These are phyloP conservation scores for Nothobranchius kuhntae DNA, from an alignment of 2,113 vertebrate genomes.

Conservation along the genomic window DNA sequence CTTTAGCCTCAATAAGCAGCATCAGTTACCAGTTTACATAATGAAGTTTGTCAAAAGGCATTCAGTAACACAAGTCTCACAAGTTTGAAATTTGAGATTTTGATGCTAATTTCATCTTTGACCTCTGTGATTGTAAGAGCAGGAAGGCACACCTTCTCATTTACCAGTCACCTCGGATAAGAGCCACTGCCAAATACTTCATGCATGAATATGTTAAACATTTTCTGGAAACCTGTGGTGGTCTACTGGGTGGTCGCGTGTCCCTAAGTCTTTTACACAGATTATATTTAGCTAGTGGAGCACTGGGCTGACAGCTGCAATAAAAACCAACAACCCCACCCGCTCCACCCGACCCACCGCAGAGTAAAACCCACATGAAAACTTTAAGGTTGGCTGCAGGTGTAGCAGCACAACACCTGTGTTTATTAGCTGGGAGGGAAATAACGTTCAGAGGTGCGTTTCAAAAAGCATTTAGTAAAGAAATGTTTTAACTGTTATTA, in stretches of 20 bases:
- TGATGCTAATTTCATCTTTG: too few relatives aligned
- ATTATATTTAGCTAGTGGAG: constrained; percentile 45
- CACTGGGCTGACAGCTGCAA: constrained; percentile 51
- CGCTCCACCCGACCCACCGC: constrained; percentile 23
- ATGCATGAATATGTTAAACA: too few relatives aligned
- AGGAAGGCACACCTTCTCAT: too few relatives aligned
- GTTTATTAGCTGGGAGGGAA: background rate
- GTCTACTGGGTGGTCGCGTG: constrained; percentile 35
- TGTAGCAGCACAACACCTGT: constrained; percentile 7
- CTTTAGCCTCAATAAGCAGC: too few relatives aligned
- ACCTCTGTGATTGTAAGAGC: too few relatives aligned
- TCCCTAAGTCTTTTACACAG: constrained; percentile 25
- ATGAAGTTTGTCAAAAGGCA: too few relatives aligned
- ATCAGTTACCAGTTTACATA: too few relatives aligned
- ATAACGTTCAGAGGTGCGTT: background rate
- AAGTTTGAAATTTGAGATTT: too few relatives aligned
- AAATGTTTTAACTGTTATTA: background rate
- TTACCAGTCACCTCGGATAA: too few relatives aligned
- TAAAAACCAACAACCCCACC: constrained; percentile 23
- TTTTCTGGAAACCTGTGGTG: constrained; percentile 23
- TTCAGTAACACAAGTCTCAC: too few relatives aligned
- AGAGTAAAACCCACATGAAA: constrained; percentile 13
- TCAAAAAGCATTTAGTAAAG: background rate
- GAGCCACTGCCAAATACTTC: too few relatives aligned
- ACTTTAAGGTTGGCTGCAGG: constrained; percentile 29